phyloP scores from a whole-genome alignment of 2,797 vertebrate genomes.

The Lemur catta region DNA sequence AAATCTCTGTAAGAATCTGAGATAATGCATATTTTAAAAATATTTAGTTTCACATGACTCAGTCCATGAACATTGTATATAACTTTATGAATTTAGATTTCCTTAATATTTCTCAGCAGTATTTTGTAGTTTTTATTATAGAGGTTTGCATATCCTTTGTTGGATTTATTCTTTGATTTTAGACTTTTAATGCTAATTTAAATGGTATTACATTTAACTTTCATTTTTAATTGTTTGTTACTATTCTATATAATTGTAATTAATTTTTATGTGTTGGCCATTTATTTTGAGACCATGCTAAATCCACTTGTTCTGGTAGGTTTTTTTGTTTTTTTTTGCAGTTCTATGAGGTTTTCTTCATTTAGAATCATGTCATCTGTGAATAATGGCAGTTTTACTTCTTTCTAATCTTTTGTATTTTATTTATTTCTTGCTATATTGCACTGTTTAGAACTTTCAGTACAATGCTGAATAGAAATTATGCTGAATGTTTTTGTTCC shows the following conservation, averaged over 20 bases:
- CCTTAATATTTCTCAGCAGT: background rate
- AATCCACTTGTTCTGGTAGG: background rate
- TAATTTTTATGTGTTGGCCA: background rate
- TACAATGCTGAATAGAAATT: background rate
- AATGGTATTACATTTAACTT: background rate
- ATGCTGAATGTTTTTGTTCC: background rate
- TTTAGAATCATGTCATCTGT: background rate
- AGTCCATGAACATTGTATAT: background rate
- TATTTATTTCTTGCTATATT: conserved; percentile 18
- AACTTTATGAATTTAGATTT: background rate
- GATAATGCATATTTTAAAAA: background rate
- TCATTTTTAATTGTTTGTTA: background rate
- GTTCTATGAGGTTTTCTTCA: background rate
- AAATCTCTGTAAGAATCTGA: background rate
- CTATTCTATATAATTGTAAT: background rate
- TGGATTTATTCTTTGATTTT: background rate
- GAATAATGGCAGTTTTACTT: background rate
- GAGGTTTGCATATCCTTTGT: background rate
- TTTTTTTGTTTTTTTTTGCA: background rate
- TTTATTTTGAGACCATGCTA: background rate
- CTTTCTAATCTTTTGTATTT: conserved; percentile 23
- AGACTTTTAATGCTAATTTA: background rate
- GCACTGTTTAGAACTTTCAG: background rate
- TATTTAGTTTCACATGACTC: background rate
- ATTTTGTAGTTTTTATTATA: background rate